Conservation (phyloP, 2,797 vertebrate genomes). For the Catamblyrhynchus diadema region DNA sequence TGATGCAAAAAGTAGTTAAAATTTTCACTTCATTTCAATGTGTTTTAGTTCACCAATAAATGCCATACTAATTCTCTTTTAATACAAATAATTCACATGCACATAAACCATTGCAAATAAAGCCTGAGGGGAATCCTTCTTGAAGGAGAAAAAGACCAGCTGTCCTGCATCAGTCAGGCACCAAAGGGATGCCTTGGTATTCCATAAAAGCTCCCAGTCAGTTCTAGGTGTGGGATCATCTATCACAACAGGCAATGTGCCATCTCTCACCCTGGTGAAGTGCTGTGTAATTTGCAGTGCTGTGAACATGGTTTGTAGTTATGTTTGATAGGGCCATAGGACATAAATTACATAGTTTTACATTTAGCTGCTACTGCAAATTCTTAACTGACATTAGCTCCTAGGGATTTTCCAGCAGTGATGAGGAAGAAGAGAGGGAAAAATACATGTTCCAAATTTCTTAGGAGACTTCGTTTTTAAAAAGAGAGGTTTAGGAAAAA, state of each 20-base stretch:
- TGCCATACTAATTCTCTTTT: background rate
- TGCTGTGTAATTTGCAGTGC: background rate
- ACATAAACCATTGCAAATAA: background rate
- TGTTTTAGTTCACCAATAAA: background rate
- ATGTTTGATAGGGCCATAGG: background rate
- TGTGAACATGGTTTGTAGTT: background rate
- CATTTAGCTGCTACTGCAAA: background rate
- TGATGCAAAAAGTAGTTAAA: background rate
- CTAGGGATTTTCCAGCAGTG: background rate
- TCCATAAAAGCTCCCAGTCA: background rate
- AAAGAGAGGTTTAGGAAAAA: background rate
- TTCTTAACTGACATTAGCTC: background rate
- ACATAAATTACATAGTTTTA: background rate
- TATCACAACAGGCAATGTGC: background rate
- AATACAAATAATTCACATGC: background rate
- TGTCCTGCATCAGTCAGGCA: background rate
- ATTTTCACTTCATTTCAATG: background rate
- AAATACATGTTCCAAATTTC: background rate
- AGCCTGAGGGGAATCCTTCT: background rate
- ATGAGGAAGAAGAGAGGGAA: background rate
- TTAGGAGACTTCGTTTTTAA: background rate
- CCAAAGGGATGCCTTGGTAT: background rate
- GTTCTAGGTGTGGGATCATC: constrained; percentile 6
- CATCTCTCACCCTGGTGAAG: background rate
- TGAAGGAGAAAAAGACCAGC: constrained; percentile 30